phyloP scores from a whole-genome alignment of 2,797 vertebrate genomes.

The Clamator glandarius region DNA sequence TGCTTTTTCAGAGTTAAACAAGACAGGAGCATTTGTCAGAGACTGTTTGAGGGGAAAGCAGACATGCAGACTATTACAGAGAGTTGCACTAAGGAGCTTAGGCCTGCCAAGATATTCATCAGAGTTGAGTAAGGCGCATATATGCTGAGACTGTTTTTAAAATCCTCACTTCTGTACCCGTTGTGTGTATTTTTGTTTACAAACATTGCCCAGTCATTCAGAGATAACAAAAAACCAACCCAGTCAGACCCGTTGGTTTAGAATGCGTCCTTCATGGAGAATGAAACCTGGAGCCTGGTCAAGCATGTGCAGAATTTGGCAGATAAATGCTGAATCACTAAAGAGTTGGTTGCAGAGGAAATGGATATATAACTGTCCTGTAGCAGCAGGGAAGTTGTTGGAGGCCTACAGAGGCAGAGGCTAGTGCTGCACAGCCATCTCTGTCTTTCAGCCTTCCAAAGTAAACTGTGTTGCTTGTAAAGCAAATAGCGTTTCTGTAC shows the following conservation, averaged over 20 bases:
- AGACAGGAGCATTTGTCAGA: background rate
- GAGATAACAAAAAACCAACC: background rate
- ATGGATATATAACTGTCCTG: background rate
- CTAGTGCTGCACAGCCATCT: background rate
- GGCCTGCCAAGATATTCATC: background rate
- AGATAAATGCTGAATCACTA: background rate
- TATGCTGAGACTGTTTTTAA: background rate
- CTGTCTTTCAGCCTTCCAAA: background rate
- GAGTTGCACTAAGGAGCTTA: background rate
- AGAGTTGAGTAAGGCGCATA: background rate
- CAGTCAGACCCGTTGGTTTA: background rate
- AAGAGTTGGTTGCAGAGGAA: background rate
- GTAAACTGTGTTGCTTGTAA: background rate
- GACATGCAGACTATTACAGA: background rate
- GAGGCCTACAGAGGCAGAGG: background rate
- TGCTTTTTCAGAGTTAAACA: background rate
- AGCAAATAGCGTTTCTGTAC: background rate
- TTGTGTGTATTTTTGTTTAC: background rate
- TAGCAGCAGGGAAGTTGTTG: background rate
- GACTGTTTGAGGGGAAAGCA: background rate
- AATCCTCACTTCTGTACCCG: background rate
- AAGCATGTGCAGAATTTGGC: background rate
- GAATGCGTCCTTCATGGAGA: background rate
- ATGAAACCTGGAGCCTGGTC: background rate
- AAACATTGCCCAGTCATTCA: background rate